A percentile compares a stretch with the other conserved stretches of the same genome.
Conservation (phyloP, 2,113 vertebrate genomes). For the Machaerirhynchus nigripectus region DNA sequence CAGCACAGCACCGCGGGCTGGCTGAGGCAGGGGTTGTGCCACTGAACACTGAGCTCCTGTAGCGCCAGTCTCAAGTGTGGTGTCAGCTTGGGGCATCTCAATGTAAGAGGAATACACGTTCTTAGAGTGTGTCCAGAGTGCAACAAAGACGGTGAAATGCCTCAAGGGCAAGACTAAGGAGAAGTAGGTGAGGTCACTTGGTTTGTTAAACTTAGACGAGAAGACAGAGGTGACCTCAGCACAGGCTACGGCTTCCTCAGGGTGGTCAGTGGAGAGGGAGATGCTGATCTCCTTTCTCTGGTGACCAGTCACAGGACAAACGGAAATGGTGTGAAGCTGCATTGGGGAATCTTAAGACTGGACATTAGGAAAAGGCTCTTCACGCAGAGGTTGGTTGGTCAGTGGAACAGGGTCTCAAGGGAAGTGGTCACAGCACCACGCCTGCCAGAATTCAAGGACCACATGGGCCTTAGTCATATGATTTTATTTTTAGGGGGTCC, state of each 20-base stretch:
- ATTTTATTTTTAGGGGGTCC: neutral
- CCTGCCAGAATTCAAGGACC: neutral
- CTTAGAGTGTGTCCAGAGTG: neutral
- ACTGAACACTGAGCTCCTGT: accelerated
- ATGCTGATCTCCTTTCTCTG: neutral
- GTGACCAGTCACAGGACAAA: neutral
- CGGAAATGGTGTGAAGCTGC: neutral
- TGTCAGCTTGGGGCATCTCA: neutral
- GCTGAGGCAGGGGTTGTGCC: neutral
- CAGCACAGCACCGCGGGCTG: neutral
- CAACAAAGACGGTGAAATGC: neutral
- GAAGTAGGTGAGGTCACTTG: neutral
- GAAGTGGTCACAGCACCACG: neutral
- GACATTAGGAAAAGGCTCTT: neutral
- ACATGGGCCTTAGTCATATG: too few relatives aligned
- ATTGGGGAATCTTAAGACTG: accelerated
- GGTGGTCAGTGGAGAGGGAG: neutral
- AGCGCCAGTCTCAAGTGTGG: accelerated
- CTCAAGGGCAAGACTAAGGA: neutral
- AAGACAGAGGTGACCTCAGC: neutral
- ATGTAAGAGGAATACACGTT: neutral
- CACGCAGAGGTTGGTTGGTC: neutral
- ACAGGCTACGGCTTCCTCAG: accelerated
- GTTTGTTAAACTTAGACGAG: neutral
- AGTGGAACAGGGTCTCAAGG: neutral